phyloP scores from a whole-genome alignment of 2,797 vertebrate genomes.

The Uromys caudimaculatus region DNA sequence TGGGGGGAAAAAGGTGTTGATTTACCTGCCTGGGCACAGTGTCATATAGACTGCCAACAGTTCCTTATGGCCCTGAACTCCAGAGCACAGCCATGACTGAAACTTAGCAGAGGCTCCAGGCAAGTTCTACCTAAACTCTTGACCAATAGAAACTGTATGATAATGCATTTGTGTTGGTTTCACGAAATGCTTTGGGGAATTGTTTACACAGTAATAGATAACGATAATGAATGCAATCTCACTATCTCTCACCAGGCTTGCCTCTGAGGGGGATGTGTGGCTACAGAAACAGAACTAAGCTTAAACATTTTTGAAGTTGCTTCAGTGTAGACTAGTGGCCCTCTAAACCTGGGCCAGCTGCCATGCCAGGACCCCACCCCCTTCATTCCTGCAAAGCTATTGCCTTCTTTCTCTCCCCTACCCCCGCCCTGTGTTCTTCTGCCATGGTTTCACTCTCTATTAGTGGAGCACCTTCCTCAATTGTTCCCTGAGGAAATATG shows the following conservation, averaged over 20 bases:
- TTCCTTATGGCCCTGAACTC: background rate
- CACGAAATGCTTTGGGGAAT: background rate
- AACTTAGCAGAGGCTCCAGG: background rate
- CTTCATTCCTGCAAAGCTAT: background rate
- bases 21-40: background rate
- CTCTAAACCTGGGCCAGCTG: background rate
- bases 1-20: background rate
- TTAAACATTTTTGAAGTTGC: constrained; percentile 96
- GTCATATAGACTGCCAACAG: background rate
- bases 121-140: background rate
- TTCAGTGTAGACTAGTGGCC: background rate
- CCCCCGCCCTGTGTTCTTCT: background rate
- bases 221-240: constrained; percentile 89
- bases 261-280: constrained; percentile 93
- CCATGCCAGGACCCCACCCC: background rate
- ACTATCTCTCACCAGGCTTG: constrained; percentile 97
- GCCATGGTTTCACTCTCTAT: background rate
- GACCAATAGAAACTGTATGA: background rate
- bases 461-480: background rate
- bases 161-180: background rate
- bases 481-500: constrained; percentile 48
- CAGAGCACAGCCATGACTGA: background rate
- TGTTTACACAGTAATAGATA: background rate
- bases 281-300: constrained; percentile 96
- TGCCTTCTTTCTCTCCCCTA: background rate